Evolutionary conservation across 2,113 vertebrate genomes (phyloP).

Genomic region (Camelus dromedarius): DNA sequence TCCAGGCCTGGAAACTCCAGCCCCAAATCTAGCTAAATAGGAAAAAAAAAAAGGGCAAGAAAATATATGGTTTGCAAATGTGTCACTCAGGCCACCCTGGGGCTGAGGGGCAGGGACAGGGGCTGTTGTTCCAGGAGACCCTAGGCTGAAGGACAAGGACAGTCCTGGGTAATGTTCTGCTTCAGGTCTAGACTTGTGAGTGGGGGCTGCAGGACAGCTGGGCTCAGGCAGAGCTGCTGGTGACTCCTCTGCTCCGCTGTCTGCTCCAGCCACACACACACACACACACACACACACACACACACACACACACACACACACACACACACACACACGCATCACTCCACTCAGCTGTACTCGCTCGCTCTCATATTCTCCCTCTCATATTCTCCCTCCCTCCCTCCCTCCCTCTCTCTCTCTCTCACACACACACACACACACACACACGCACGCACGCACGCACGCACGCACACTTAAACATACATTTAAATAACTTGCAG

Average conservation of each 20-base stretch:
- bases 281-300: accelerated
- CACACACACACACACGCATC: background rate
- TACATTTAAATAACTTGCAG: constrained; percentile 85
- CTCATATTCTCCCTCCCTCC: background rate
- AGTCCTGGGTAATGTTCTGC: background rate
- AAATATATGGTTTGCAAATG: background rate
- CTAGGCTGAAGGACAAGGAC: background rate
- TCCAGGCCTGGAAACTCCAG: background rate
- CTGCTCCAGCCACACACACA: background rate
- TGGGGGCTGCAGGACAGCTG: background rate
- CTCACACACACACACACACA: background rate
- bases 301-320: background rate
- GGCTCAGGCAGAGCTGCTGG: background rate
- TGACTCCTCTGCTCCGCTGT: background rate
- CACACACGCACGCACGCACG: background rate
- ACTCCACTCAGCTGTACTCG: background rate
- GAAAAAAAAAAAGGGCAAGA: background rate
- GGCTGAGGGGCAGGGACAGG: background rate
- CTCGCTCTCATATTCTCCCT: background rate
- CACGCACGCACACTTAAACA: constrained; percentile 60
- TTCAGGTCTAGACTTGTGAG: constrained; percentile 8
- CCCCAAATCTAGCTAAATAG: background rate
- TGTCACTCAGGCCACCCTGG: background rate
- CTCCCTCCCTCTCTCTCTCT: background rate
- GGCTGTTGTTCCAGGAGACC: background rate